phyloP scores from a whole-genome alignment of 1,140 invertebrate genomes.

The Odontomachus brunneus region DNA sequence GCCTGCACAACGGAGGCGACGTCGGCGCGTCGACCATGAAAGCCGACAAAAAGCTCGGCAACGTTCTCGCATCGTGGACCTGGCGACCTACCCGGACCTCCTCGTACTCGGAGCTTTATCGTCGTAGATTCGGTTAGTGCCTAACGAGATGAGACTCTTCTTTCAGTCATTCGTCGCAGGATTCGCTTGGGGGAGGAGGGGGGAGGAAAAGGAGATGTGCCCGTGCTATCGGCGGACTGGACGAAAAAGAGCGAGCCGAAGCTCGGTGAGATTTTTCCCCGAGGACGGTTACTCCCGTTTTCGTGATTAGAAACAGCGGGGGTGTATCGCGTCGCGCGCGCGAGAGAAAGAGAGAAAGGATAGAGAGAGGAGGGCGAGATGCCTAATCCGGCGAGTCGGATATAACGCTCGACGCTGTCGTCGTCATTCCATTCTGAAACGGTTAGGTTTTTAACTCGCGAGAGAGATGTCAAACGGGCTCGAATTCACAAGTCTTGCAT shows the following conservation, averaged over 20 bases:
- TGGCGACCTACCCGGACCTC: constrained; percentile 54
- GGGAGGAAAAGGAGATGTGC: no score
- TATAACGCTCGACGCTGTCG: constrained; percentile 26
- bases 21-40: constrained; percentile 53
- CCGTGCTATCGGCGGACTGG: neutral
- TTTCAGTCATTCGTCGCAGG: constrained; percentile 14
- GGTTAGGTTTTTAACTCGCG: constrained; percentile 31
- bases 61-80: constrained; percentile 46
- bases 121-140: constrained; percentile 68
- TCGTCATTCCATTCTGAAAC: constrained; percentile 7
- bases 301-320: constrained; percentile 63
- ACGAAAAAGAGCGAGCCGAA: constrained; percentile 25
- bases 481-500: neutral
- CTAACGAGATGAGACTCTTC: constrained; percentile 53
- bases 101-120: constrained; percentile 75
- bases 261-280: constrained; percentile 61
- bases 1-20: constrained; percentile 12
- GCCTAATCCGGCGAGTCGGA: constrained; percentile 15
- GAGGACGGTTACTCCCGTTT: constrained; percentile 61
- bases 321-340: neutral
- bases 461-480: neutral
- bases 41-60: constrained; percentile 70
- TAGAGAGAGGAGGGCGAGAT: constrained; percentile 32
- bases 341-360: constrained; percentile 7
- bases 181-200: no score